These are phyloP conservation scores for Betta splendens DNA, from an alignment of 2,797 vertebrate genomes.

Conservation along the genomic window DNA sequence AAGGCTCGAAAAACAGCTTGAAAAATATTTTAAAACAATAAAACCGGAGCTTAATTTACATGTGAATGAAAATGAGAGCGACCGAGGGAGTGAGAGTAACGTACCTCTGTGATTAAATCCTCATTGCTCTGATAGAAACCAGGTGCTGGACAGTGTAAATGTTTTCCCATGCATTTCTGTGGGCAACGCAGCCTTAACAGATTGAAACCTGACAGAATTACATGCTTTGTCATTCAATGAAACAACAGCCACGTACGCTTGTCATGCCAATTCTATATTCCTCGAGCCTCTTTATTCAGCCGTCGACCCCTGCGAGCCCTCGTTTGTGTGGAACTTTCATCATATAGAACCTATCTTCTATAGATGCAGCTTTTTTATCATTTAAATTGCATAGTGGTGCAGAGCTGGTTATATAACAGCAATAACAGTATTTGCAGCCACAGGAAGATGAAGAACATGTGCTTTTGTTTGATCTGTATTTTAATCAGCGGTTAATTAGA, in stretches of 20 bases:
- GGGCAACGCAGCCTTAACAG: slow-evolving; percentile 64
- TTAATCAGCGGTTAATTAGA: slow-evolving; percentile 29
- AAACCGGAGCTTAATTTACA: slow-evolving; percentile 44
- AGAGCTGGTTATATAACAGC: slow-evolving; percentile 30
- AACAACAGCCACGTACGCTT: slow-evolving; percentile 73
- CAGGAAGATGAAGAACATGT: slow-evolving; percentile 7
- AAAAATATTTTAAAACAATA: slow-evolving; percentile 34
- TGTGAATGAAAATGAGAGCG: slow-evolving; percentile 33
- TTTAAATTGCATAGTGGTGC: slow-evolving; percentile 2
- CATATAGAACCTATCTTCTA: not conserved
- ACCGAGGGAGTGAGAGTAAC: slow-evolving; percentile 40
- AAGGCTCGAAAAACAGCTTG: slow-evolving; percentile 9
- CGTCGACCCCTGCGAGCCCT: slow-evolving; percentile 33
- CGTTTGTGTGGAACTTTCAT: not conserved
- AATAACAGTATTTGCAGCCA: slow-evolving; percentile 1
- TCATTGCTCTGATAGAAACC: slow-evolving; percentile 75
- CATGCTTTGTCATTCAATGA: slow-evolving; percentile 82
- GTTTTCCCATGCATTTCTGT: slow-evolving; percentile 80
- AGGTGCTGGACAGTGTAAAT: slow-evolving; percentile 75
- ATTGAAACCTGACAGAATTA: slow-evolving; percentile 78
- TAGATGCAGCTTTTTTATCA: slow-evolving; percentile 1
- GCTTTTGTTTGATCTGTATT: not conserved
- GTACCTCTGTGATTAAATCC: slow-evolving; percentile 69
- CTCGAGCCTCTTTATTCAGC: slow-evolving; percentile 50
- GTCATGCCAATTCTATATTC: slow-evolving; percentile 66